Evolutionary conservation across 2,113 vertebrate species (phyloP).

Genomic region (Plestiodon gilberti): DNA sequence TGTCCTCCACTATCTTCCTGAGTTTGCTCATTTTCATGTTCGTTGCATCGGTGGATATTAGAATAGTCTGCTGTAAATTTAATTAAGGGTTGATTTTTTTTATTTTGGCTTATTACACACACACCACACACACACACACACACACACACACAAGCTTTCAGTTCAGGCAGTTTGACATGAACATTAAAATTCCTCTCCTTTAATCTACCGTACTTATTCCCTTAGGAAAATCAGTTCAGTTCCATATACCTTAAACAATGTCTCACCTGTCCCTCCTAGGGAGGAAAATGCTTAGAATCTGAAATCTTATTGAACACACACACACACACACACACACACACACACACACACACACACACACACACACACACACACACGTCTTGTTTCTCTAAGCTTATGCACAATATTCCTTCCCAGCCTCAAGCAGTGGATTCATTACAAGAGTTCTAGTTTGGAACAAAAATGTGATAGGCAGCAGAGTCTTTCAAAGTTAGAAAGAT

Average conservation of each 20-base stretch:
- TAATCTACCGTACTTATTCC: neutral
- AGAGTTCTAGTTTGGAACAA: neutral
- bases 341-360: neutral
- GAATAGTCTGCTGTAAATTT: neutral
- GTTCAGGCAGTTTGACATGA: neutral
- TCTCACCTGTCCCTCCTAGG: constrained; percentile 1
- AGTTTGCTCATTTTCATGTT: too few species aligned
- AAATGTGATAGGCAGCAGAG: neutral
- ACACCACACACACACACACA: neutral
- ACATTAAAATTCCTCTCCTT: constrained; percentile 5
- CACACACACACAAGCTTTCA: neutral
- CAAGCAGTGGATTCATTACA: neutral
- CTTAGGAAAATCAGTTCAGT: constrained; percentile 1
- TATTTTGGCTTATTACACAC: neutral
- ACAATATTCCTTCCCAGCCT: neutral
- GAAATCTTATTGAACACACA: neutral
- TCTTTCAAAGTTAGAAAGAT: constrained; percentile 29
- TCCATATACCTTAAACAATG: neutral
- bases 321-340: neutral
- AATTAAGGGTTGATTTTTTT: neutral
- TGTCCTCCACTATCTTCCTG: too few species aligned
- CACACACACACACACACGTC: neutral
- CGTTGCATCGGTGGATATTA: too few species aligned
- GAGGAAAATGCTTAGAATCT: neutral
- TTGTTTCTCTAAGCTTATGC: neutral